Evolutionary conservation across 1,140 invertebrate genomes (phyloP), one percentile per base, ranked within the genome.

Genomic region (Aphaenogaster floridana): DNA sequence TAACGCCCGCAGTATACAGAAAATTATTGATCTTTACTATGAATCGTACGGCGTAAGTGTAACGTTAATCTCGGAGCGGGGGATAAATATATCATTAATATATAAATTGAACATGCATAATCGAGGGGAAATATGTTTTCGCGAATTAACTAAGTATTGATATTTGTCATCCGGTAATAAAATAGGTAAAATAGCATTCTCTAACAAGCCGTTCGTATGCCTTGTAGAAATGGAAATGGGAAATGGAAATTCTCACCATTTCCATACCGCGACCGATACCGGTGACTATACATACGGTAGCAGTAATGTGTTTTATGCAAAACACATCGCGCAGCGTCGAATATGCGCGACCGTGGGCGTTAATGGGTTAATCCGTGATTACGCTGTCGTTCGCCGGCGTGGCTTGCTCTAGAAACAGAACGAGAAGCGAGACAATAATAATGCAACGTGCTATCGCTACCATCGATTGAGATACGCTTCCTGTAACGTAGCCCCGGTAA

Each of bases 211-310:
- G 15, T 80, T 80, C 21, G 50, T 48, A 71, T 21, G 79, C 11
- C 69, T 59, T 34, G 28, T 61, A 34, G 15, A 59, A 57, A 72
- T 83, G 69, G 54, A 48, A 63, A 84, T 11, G 42, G 54, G 42
- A 84, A 84, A 84, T 84, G 69, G 80, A 74, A 84, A 61, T 84
- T 76, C 69, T 63, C 34, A 48, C 42, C 54, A 48, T 84, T 84
- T 74, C 69, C 42, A 61, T 83, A 74, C 28, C 28, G 66, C 34
- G 36, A 59, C 50, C 28, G 54, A 74, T 74, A 84, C 4, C 66
- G 50, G 9, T 57, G 28, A 72, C 61, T 17, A 21, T 57, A 48
- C 71, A 39, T 52, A 69, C 74, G 61, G 42, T 59, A 50, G 81
- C 64, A 63, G 28, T 17, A 28, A n/a, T 17, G 34, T 17, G 21